Evolutionary conservation across 2,113 vertebrate species (phyloP).

Genomic region (Desmodus rotundus): DNA sequence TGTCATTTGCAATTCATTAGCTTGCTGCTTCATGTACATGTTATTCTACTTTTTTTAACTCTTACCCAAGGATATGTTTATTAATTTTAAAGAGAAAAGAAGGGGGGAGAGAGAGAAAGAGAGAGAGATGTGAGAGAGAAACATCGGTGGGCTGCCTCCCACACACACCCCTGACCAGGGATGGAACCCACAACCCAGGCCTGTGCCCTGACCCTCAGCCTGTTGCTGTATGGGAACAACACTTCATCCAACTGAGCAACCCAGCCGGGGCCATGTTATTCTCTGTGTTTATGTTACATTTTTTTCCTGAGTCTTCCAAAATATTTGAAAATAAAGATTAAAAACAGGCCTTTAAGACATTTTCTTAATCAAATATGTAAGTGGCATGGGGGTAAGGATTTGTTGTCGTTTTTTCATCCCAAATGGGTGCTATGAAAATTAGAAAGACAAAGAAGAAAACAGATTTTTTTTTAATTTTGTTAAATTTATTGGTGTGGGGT

Average conservation of each 20-base stretch:
- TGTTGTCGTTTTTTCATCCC: not conserved
- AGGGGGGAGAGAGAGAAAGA: too few relatives aligned
- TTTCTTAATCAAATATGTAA: not conserved
- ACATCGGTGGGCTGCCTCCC: too few relatives aligned
- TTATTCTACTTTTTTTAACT: too few relatives aligned
- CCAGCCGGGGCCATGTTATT: too few relatives aligned
- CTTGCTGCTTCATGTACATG: not conserved
- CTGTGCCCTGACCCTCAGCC: too few relatives aligned
- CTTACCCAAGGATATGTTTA: too few relatives aligned
- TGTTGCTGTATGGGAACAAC: too few relatives aligned
- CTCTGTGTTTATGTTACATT: not conserved
- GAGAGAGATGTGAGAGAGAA: too few relatives aligned
- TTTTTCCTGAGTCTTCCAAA: not conserved
- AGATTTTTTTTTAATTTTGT: not conserved
- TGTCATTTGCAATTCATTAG: not conserved
- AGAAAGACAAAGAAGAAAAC: not conserved
- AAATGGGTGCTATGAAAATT: not conserved
- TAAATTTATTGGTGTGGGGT: not conserved
- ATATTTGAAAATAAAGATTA: not conserved
- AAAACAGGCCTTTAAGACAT: not conserved
- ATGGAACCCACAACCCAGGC: too few relatives aligned
- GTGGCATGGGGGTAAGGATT: not conserved
- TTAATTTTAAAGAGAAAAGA: too few relatives aligned
- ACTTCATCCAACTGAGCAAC: too few relatives aligned
- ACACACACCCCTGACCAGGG: too few relatives aligned